phyloP scores from a whole-genome alignment of 1,140 invertebrate genomes.

The Trinorchestia longiramus region DNA sequence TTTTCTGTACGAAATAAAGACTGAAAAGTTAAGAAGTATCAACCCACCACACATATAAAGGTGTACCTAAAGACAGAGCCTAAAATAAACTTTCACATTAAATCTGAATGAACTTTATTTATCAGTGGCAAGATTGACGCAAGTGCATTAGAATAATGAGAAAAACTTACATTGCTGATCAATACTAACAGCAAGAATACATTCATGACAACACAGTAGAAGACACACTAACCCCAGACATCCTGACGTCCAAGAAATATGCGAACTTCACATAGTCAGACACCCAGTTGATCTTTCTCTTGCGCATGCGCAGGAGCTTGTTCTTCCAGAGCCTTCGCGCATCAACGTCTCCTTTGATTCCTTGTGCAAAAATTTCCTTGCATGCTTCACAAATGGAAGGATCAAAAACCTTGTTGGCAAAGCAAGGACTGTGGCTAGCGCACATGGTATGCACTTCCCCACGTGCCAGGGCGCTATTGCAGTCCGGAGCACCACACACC shows the following conservation, averaged over 20 bases:
- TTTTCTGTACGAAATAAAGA: too few species aligned
- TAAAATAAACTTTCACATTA: too few species aligned
- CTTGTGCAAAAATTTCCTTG: background rate
- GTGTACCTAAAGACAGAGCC: too few species aligned
- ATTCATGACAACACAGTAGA: background rate
- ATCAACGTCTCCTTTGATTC: background rate
- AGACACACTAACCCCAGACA: background rate
- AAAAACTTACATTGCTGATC: background rate
- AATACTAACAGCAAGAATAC: background rate
- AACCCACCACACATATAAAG: too few species aligned
- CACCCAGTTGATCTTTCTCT: background rate
- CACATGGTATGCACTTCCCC: background rate
- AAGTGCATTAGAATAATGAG: background rate
- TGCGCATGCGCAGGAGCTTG: background rate
- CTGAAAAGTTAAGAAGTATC: too few species aligned
- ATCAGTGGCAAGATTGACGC: background rate
- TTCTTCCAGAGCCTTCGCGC: background rate
- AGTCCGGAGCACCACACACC: background rate
- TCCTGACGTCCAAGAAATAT: constrained; percentile 20
- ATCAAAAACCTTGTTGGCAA: constrained; percentile 9
- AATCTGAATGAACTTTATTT: background rate
- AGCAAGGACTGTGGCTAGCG: background rate
- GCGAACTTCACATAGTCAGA: background rate
- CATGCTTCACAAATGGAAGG: background rate
- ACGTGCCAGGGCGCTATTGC: background rate